These are phyloP conservation scores for Xylocopa sonorina DNA, from an alignment of 1,140 invertebrate genomes.

Conservation along the genomic window DNA sequence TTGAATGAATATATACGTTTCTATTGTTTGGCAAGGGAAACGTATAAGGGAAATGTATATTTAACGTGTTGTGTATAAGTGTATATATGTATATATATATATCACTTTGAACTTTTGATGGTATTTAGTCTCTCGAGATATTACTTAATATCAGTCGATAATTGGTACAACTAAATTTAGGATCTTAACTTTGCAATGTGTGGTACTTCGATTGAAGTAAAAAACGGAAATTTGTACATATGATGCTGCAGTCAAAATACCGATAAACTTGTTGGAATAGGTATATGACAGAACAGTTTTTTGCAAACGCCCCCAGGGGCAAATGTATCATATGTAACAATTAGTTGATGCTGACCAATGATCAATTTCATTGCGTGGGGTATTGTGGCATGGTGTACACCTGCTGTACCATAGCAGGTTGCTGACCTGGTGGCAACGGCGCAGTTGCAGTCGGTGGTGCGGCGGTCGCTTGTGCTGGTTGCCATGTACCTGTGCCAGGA, in stretches of 20 bases:
- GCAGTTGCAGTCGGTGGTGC: slow-evolving; percentile 81
- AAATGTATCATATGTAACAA: slow-evolving; percentile 64
- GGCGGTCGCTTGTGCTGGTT: slow-evolving; percentile 80
- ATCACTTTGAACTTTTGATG: slow-evolving; percentile 33
- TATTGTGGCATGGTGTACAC: slow-evolving; percentile 90
- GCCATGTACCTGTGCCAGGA: slow-evolving; percentile 82
- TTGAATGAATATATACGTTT: slow-evolving; percentile 33
- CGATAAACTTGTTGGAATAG: slow-evolving; percentile 57
- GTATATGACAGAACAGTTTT: slow-evolving; percentile 67
- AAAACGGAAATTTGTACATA: slow-evolving; percentile 40
- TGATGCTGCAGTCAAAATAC: slow-evolving; percentile 48
- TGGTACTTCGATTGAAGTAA: slow-evolving; percentile 30
- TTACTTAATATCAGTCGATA: slow-evolving; percentile 31
- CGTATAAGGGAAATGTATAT: slow-evolving; percentile 31
- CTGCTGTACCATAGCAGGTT: slow-evolving; percentile 89
- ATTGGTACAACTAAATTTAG: slow-evolving; percentile 43
- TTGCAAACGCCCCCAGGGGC: slow-evolving; percentile 56
- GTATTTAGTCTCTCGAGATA: slow-evolving; percentile 11
- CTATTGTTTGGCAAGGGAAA: slow-evolving; percentile 49
- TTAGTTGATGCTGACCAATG: slow-evolving; percentile 56
- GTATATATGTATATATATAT: slow-evolving; percentile 28
- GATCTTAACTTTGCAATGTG: slow-evolving; percentile 2
- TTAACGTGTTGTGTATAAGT: slow-evolving; percentile 10
- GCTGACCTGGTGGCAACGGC: slow-evolving; percentile 81
- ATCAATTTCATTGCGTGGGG: slow-evolving; percentile 86